Conservation (phyloP, 2,888 invertebrate genomes). For the Lepetodrilus schrolli region DNA sequence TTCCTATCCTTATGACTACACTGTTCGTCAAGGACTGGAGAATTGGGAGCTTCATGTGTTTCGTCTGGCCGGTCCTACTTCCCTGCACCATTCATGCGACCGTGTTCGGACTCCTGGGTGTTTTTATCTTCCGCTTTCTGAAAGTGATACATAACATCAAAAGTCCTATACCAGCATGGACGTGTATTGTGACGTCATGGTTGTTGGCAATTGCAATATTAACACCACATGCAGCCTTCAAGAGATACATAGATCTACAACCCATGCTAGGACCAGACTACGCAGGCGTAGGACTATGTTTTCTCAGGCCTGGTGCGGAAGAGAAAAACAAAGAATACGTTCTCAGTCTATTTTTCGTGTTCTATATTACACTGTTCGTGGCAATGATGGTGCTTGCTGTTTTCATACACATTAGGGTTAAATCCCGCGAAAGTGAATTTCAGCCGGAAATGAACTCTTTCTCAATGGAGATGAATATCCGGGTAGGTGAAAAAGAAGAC, state of each 20-base stretch:
- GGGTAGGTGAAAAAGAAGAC: neutral
- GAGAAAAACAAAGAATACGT: constrained; percentile 11
- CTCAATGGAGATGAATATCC: constrained; percentile 20
- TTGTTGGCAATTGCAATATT: neutral
- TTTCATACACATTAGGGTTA: neutral
- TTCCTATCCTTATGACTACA: neutral
- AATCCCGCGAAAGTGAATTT: neutral
- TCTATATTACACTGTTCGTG: neutral
- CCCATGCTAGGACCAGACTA: neutral
- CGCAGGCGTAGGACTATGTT: neutral
- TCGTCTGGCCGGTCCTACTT: constrained; percentile 9
- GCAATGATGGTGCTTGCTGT: neutral
- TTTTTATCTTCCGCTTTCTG: constrained; percentile 9
- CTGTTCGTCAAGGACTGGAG: neutral
- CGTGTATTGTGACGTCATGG: constrained; percentile 23
- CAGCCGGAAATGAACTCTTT: neutral
- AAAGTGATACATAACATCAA: constrained; percentile 4
- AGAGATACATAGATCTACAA: neutral
- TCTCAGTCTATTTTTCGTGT: neutral
- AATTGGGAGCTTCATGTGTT: neutral
- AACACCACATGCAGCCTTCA: constrained; percentile 2
- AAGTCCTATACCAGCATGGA: constrained; percentile 14
- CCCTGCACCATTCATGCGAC: constrained; percentile 1
- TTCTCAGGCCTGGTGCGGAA: neutral
- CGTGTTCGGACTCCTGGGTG: neutral